Evolutionary conservation across 2,888 invertebrate species (phyloP).

Genomic region (Pollenia amentaria): DNA sequence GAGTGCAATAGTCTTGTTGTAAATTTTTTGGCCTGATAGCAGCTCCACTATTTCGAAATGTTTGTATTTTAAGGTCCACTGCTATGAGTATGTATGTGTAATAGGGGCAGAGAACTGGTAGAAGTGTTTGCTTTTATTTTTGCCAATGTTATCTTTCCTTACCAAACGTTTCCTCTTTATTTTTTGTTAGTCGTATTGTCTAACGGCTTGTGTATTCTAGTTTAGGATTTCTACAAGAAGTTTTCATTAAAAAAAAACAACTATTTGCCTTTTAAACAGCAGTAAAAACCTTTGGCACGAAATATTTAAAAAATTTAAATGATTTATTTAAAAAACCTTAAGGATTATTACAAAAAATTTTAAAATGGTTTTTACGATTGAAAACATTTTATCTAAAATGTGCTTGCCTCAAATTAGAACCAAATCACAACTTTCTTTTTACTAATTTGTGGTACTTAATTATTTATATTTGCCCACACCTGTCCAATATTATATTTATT

Average conservation of each 20-base stretch:
- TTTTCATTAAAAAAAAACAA: slow-evolving; percentile 37
- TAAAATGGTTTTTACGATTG: too few relatives aligned
- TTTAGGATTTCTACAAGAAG: slow-evolving; percentile 63
- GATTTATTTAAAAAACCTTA: too few relatives aligned
- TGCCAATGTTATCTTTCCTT: slow-evolving; percentile 66
- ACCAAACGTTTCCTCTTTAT: slow-evolving; percentile 64
- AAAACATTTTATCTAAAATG: too few relatives aligned
- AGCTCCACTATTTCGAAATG: neutral
- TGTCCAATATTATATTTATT: slow-evolving; percentile 17
- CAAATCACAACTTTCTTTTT: too few relatives aligned
- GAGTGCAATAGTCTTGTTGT: slow-evolving; percentile 27
- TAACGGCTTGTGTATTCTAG: slow-evolving; percentile 59
- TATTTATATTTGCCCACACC: slow-evolving; percentile 8
- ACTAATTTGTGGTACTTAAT: too few relatives aligned
- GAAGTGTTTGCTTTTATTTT: slow-evolving; percentile 54
- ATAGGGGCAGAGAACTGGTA: neutral
- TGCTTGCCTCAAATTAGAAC: too few relatives aligned
- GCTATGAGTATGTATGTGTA: neutral
- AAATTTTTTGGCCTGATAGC: slow-evolving; percentile 20
- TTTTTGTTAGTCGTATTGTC: slow-evolving; percentile 50
- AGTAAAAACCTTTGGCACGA: slow-evolving; percentile 63
- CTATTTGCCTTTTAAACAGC: slow-evolving; percentile 47
- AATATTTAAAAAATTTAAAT: neutral
- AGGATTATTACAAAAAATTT: too few relatives aligned
- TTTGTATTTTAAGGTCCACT: neutral